These are phyloP conservation scores for Danio choprae DNA, from an alignment of 2,797 vertebrate species.

Conservation along the genomic window DNA sequence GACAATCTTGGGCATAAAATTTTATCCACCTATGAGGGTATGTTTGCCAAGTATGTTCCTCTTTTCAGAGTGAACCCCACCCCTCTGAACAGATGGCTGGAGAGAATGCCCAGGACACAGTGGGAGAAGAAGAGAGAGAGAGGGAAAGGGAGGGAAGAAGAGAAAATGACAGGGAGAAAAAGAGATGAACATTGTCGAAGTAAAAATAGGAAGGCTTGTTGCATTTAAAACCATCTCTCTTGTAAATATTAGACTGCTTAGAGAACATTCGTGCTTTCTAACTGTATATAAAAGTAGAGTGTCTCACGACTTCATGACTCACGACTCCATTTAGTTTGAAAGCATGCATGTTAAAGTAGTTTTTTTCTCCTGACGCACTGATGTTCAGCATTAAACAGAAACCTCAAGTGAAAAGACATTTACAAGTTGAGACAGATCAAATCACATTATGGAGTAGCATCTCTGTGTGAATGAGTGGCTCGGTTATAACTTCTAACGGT, in stretches of 20 bases:
- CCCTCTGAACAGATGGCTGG: conserved; percentile 78
- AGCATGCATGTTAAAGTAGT: neutral
- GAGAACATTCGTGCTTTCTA: neutral
- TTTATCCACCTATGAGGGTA: conserved; percentile 49
- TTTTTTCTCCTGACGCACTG: conserved; percentile 48
- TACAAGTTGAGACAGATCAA: neutral
- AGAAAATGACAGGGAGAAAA: conserved; percentile 56
- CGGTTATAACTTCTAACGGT: no score
- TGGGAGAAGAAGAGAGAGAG: conserved; percentile 55
- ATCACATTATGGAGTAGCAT: no score
- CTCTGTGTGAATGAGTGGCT: no score
- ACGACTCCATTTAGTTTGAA: neutral
- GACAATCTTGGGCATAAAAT: conserved; percentile 39
- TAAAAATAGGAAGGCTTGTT: conserved; percentile 31
- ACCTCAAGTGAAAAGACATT: conserved; percentile 40
- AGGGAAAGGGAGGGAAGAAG: conserved; percentile 55
- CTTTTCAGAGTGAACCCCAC: conserved; percentile 68
- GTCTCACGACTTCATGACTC: neutral
- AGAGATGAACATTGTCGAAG: conserved; percentile 28
- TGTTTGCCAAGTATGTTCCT: conserved; percentile 55
- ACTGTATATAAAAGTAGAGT: neutral
- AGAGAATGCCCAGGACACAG: conserved; percentile 74
- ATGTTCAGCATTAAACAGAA: conserved; percentile 66
- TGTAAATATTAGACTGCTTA: neutral
- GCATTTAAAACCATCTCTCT: neutral